These are phyloP conservation scores for Ischnus inquisitorius DNA, from an alignment of 2,888 invertebrate species.

Conservation along the genomic window DNA sequence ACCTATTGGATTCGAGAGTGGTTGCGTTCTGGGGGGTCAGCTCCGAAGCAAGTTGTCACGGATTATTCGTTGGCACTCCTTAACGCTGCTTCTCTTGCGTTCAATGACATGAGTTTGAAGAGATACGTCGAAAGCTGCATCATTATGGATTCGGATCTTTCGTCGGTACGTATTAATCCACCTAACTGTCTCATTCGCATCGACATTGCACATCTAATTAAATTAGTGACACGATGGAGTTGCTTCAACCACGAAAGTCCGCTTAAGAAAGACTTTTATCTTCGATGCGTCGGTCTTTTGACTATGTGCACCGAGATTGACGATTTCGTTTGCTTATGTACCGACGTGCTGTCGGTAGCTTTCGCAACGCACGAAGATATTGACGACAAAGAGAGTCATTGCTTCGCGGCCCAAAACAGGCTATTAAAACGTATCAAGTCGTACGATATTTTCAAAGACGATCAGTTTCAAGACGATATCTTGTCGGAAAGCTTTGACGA, in stretches of 20 bases:
- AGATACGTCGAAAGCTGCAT: slow-evolving; percentile 66
- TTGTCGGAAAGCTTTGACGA: background rate
- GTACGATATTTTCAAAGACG: background rate
- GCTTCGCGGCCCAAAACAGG: slow-evolving; percentile 60
- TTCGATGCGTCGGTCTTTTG: slow-evolving; percentile 64
- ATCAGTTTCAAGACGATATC: background rate
- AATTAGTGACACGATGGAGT: slow-evolving; percentile 65
- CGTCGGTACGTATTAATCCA: background rate
- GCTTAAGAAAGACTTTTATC: slow-evolving; percentile 69
- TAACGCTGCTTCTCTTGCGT: slow-evolving; percentile 68
- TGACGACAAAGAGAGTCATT: slow-evolving; percentile 40
- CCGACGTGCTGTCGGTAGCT: slow-evolving; percentile 53
- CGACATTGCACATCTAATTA: slow-evolving; percentile 75
- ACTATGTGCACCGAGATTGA: slow-evolving; percentile 45
- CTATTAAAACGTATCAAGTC: slow-evolving; percentile 42
- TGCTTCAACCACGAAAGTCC: slow-evolving; percentile 58
- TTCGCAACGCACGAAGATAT: slow-evolving; percentile 47
- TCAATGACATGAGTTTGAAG: slow-evolving; percentile 67
- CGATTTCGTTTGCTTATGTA: slow-evolving; percentile 43
- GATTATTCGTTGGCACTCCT: slow-evolving; percentile 71
- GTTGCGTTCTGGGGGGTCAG: slow-evolving; percentile 66
- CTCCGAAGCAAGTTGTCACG: slow-evolving; percentile 67
- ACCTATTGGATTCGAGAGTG: slow-evolving; percentile 71
- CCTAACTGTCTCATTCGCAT: slow-evolving; percentile 64
- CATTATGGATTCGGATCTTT: background rate